Evolutionary conservation across 2,113 vertebrate genomes (phyloP).

Genomic region (Lutjanus erythropterus): DNA sequence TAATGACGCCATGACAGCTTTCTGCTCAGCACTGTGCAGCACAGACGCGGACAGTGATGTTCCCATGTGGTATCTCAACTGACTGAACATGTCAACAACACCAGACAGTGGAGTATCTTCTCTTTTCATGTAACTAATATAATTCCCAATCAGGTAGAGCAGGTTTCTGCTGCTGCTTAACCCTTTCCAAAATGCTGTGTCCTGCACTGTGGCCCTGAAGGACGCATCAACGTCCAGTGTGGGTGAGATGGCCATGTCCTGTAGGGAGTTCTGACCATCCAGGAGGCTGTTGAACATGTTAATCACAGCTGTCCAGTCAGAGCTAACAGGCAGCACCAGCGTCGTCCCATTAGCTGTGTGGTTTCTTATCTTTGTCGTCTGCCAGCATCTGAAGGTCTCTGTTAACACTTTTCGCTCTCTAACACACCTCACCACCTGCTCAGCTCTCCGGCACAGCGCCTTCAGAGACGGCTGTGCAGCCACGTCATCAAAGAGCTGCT

Average conservation of each 20-base stretch:
- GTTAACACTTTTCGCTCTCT: constrained; percentile 15
- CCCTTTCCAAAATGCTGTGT: constrained; percentile 63
- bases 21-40: constrained; percentile 52
- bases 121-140: constrained; percentile 52
- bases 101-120: constrained; percentile 42
- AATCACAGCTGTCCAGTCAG: constrained; percentile 48
- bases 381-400: constrained; percentile 41
- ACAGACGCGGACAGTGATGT: constrained; percentile 45
- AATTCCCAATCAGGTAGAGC: constrained; percentile 54
- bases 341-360: background rate
- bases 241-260: constrained; percentile 59
- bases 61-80: constrained; percentile 46
- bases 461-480: constrained; percentile 52
- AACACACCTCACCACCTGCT: constrained; percentile 50
- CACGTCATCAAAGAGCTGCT: constrained; percentile 57
- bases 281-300: constrained; percentile 60
- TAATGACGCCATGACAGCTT: constrained; percentile 48
- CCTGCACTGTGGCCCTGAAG: constrained; percentile 47
- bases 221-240: constrained; percentile 35
- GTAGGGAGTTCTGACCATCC: constrained; percentile 50
- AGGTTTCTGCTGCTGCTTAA: constrained; percentile 50
- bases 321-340: constrained; percentile 7
- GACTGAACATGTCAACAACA: constrained; percentile 57
- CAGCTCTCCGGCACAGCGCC: constrained; percentile 56
- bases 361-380: constrained; percentile 35